These are phyloP conservation scores for Crypturellus undulatus DNA, from an alignment of 2,113 vertebrate species.

Conservation along the genomic window DNA sequence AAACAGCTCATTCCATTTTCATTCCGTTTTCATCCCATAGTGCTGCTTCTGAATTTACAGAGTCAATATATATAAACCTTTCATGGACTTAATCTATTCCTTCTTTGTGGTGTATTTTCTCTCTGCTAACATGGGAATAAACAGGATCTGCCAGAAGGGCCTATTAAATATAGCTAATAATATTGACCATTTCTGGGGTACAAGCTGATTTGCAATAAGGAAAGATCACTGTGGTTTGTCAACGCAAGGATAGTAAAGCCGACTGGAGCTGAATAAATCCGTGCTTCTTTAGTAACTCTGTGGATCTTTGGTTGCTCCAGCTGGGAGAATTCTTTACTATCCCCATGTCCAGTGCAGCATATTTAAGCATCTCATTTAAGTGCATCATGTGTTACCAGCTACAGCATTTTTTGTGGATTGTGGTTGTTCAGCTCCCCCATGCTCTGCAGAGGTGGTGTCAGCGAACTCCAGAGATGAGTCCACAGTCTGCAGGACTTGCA, in stretches of 20 bases:
- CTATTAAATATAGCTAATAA: background rate
- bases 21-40: background rate
- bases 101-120: background rate
- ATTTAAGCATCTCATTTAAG: background rate
- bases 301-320: background rate
- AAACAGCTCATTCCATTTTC: background rate
- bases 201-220: background rate
- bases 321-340: background rate
- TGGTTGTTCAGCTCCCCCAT: background rate
- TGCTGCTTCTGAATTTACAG: background rate
- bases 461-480: background rate
- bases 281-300: background rate
- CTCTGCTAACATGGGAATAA: background rate
- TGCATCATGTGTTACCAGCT: background rate
- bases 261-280: background rate
- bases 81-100: background rate
- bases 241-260: background rate
- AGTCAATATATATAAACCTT: slow-evolving; percentile 3
- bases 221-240: background rate
- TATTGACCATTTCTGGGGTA: background rate
- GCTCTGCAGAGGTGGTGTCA: background rate
- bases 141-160: background rate
- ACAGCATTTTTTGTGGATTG: background rate
- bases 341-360: background rate
- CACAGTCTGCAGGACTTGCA: background rate